A percentile compares a stretch with the other conserved stretches of the same genome.
phyloP scores from a whole-genome alignment of 1,140 invertebrate genomes.

The Papilio xuthus region DNA sequence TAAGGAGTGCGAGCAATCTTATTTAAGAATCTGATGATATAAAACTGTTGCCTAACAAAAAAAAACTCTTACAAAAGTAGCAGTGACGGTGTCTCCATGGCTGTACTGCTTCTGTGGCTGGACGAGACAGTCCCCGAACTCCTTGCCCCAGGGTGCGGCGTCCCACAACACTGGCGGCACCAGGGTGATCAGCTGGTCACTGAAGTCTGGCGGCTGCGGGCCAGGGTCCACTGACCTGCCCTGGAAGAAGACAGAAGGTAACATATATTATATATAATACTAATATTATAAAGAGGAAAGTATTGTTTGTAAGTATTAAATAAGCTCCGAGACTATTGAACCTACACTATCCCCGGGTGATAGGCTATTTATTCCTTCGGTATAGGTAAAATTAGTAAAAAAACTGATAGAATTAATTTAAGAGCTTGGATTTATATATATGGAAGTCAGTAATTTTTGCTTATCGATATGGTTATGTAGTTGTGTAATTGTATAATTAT shows the following conservation, averaged over 20 bases:
- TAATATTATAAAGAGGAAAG: too few species aligned
- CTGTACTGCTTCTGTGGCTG: slow-evolving; percentile 84
- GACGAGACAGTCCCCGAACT: slow-evolving; percentile 88
- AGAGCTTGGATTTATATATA: not conserved
- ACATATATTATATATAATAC: too few species aligned
- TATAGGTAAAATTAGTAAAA: too few species aligned
- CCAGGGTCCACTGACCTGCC: slow-evolving; percentile 83
- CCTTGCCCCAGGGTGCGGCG: slow-evolving; percentile 84
- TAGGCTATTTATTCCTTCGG: too few species aligned
- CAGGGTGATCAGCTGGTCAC: slow-evolving; percentile 87
- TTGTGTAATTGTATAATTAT: too few species aligned
- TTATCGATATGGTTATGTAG: too few species aligned
- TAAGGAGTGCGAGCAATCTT: too few species aligned
- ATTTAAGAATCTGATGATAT: not conserved
- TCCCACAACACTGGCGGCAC: slow-evolving; percentile 92
- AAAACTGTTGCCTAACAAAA: too few species aligned
- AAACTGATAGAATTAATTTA: too few species aligned
- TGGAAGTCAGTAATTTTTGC: not conserved
- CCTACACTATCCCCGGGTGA: too few species aligned
- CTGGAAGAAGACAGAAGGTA: slow-evolving; percentile 62
- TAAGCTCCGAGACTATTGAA: too few species aligned
- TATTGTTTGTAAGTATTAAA: too few species aligned
- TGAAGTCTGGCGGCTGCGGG: slow-evolving; percentile 87
- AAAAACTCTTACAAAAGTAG: slow-evolving; percentile 84
- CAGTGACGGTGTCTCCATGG: slow-evolving; percentile 86